Base-by-base conservation (phyloP, 2,797 vertebrate genomes). In the Sebastes iracundus region DNA sequence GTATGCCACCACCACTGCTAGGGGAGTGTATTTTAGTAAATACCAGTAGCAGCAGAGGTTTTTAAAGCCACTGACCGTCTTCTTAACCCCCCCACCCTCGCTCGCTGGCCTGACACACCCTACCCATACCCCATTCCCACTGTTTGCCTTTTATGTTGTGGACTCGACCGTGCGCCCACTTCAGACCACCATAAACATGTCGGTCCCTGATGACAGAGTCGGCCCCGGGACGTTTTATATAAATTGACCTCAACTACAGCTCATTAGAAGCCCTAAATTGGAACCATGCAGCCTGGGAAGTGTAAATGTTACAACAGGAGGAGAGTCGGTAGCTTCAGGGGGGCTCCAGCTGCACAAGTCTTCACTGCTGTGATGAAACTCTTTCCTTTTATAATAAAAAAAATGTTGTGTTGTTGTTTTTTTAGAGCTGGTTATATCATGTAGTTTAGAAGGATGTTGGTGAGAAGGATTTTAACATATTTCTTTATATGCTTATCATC, bases 141-240 rank as follows among this genome's bases (percentile, higher is more conserved):
- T 80, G 87, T 91, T 86, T 74, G 87, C 80, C 94, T 95, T 96
- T 95, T 92, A 96, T 95, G 94, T 93, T 93, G 95, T 89, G 93
- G 95, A 96, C 91, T 94, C 81, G 75, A 96, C 94, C 92, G 75
- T 94, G 89, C 91, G 87, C 96, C 96, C 95, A 95, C 96, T 96
- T 95, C 94, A 96, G 95, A 96, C 95, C 95, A 95, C 95, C 94
- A 88, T 96, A 96, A 96, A 96, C 95, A 96, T 95, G 94, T 94
- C 90, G 92, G 94, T 59, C 92, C 93, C 86, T 96, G 96, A 96
- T 96, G 96, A 96, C 94, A 96, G 95, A 96, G 93, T 93, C 80
- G 76, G 94, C 91, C 94, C 86, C 68, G 82, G 95, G 95, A 95
- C 89, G 87, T 95, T 95, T 95, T 94, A 95, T 94, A 94, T 93